Base-by-base conservation (phyloP, 2,113 vertebrate genomes). In the Micromys minutus region DNA sequence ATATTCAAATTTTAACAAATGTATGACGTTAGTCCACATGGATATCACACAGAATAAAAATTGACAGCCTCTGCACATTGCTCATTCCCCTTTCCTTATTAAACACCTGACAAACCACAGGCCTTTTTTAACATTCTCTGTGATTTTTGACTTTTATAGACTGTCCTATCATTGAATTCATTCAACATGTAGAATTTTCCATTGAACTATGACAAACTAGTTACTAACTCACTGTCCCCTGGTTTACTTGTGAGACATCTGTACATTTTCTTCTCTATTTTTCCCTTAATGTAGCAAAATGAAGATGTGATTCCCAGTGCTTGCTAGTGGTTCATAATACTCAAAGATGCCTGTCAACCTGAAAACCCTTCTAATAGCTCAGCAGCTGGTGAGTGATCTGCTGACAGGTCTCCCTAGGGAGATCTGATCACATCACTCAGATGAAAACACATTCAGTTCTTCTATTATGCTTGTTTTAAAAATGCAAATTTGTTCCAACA, bases 401-500 rank as follows among this genome's bases (percentile, higher is more conserved):
- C n/a, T 84, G 50, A 36, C 36, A 47, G 74, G 11, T 85, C 45
- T 96, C 75, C 61, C 87, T 22, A 11, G 1, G 87, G 74, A 26
- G 69, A 89, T 65, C 29, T 74, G 61, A 89, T 96, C 55, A 61
- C 67, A 72, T 55, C 26, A n/a, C 21, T 89, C 69, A 22, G 4
- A 65, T 7, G 71, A 76, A 83, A 65, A 89, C 79, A 57, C 16
- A 84, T 39, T 92, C 72, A 52, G 17, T 74, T 94, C 72, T 95
- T 81, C 50, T 63, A 61, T 89, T 90, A 55, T 57, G 45, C 75
- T 87, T 96, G 90, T 89, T 94, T 96, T 72, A 39, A 90, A 95
- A 96, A 95, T 86, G 75, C 59, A 95, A 42, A 95, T 97, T 59
- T 91, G 71, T 95, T 85, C 84, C 84, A 91, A 59, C 24, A 72